Evolutionary conservation across 1,140 invertebrate species (phyloP), one percentile per base, ranked within the genome.

Genomic region (Drosophila arizonae): DNA sequence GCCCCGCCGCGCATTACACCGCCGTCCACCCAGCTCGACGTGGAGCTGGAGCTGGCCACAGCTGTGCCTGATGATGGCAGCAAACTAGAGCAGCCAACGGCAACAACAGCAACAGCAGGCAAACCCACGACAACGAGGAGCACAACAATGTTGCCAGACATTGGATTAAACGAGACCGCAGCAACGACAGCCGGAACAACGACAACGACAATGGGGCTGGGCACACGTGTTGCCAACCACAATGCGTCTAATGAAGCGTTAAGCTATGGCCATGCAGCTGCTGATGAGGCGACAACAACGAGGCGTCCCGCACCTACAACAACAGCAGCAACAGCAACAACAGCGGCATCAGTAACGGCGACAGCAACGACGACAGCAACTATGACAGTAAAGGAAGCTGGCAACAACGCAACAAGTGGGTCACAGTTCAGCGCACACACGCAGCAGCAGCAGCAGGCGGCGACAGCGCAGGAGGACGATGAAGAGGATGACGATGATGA

Each of bases 1-100:
- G 63, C 77, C 46, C 82, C 90, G 24, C 93, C 93, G n/a, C 91
- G 92, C 51, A 91, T 88, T 41, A 91, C 92, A 61, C 79, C 91
- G 4, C 88, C 91, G 21, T 57, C 88, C 13, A 28, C 28, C 13
- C 52, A 66, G 11, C 21, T 54, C 51, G 54, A 36, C 21, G 24
- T 74, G 69, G 81, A 64, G 65, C 77, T 65, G 56, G 51, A 58
- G 46, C 52, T 33, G 36, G 51, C 41, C 26, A 21, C 51, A 62
- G 57, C 76, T 41, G 68, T 74, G 74, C 43, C 43, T 45, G 43
- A 45, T 45, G 43, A 45, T 45, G 43, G 43, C 43, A 45, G 15
- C 43, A 45, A 15, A 50, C 69, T 64, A 81, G 79, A 77, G 72
- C 73, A 73, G 54, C 48, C 69, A 54, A 51, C 67, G 66, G 17